Evolutionary conservation across 2,113 vertebrate species (phyloP).

Genomic region (Pseudorasbora parva): DNA sequence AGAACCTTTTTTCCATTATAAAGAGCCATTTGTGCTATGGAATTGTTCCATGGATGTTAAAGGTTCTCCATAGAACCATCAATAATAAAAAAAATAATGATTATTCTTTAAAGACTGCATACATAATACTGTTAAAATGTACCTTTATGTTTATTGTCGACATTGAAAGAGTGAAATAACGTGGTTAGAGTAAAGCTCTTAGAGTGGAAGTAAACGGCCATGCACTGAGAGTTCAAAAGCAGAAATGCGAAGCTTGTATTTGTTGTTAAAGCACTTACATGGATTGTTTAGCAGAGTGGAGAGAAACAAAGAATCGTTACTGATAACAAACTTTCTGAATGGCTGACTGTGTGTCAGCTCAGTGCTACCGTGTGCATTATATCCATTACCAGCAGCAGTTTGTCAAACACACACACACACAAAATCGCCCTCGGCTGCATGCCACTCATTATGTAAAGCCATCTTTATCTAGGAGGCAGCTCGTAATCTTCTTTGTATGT

Average conservation of each 20-base stretch:
- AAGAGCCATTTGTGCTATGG: background rate
- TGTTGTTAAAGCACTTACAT: conserved; percentile 13
- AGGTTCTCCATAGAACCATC: background rate
- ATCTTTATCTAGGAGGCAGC: conserved; percentile 71
- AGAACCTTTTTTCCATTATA: background rate
- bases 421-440: conserved; percentile 20
- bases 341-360: conserved; percentile 75
- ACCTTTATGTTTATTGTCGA: background rate
- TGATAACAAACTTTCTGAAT: conserved; percentile 77
- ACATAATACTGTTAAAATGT: background rate
- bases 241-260: conserved; percentile 14
- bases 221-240: conserved; percentile 5
- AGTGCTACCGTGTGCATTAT: conserved; percentile 66
- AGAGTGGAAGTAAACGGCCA: background rate
- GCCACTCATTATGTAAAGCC: conserved; percentile 71
- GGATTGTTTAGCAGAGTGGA: conserved; percentile 54
- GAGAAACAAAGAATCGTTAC: conserved; percentile 66
- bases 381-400: conserved; percentile 69
- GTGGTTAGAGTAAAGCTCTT: background rate
- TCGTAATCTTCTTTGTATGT: conserved; percentile 72
- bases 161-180: background rate
- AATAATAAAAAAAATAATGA: background rate
- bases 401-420: conserved; percentile 59
- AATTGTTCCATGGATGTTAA: background rate
- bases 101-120: background rate